Percentiles rank a stretch among this genome's conserved stretches.
Evolutionary conservation across 2,888 invertebrate species (phyloP).

Genomic region (Hyles lineata): DNA sequence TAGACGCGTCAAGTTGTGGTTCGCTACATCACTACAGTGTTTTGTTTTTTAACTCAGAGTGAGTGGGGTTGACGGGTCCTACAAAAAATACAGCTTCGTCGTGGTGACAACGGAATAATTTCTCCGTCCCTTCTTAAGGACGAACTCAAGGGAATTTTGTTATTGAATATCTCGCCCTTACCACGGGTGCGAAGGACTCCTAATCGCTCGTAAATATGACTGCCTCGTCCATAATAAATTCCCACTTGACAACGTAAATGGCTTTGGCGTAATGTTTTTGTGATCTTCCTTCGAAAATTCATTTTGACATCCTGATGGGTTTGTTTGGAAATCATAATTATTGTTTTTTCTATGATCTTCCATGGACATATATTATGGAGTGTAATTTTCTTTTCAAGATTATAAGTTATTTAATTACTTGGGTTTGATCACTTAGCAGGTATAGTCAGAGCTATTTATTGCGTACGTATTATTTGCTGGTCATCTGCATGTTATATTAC

Average conservation of each 20-base stretch:
- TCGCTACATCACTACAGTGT: constrained; percentile 55
- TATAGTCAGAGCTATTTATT: constrained; percentile 10
- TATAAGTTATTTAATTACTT: constrained; percentile 10
- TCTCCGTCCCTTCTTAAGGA: constrained; percentile 63
- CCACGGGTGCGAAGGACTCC: constrained; percentile 51
- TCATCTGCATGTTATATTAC: constrained; percentile 4
- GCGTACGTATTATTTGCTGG: constrained; percentile 17
- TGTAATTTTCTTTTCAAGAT: constrained; percentile 1
- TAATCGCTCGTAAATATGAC: constrained; percentile 71
- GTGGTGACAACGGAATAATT: constrained; percentile 75
- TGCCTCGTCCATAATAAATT: constrained; percentile 63
- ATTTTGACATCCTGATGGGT: constrained; percentile 42
- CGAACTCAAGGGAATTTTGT: constrained; percentile 66
- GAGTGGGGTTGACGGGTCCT: constrained; percentile 75
- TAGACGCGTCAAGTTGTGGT: neutral
- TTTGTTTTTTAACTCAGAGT: constrained; percentile 57
- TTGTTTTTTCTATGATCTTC: constrained; percentile 25
- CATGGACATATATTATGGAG: neutral
- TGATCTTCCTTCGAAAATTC: constrained; percentile 42
- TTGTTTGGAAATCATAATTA: constrained; percentile 38
- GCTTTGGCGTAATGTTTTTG: constrained; percentile 52
- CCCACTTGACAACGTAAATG: constrained; percentile 61
- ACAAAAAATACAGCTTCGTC: constrained; percentile 73
- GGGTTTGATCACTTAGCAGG: neutral
- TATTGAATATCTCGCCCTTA: constrained; percentile 75